These are phyloP conservation scores for Mandrillus leucophaeus DNA, from an alignment of 2,113 vertebrate species.

Conservation along the genomic window DNA sequence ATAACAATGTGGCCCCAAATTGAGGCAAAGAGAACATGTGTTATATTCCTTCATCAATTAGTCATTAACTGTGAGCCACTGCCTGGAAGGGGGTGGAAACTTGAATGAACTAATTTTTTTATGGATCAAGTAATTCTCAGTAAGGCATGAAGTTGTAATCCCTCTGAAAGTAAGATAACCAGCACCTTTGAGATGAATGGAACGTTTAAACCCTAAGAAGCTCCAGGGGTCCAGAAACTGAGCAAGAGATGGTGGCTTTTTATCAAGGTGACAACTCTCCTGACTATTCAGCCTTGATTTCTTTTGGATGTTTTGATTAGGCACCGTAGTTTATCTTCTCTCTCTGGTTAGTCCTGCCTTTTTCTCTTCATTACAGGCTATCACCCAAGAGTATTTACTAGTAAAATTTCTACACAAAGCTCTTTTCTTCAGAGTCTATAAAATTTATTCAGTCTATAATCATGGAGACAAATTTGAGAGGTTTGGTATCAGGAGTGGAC, in stretches of 20 bases:
- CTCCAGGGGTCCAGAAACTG: background rate
- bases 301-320: background rate
- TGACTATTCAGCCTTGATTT: background rate
- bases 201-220: background rate
- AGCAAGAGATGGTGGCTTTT: background rate
- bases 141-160: background rate
- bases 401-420: background rate
- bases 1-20: background rate
- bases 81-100: background rate
- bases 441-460: background rate
- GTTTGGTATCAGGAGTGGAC: background rate
- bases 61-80: background rate
- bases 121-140: background rate
- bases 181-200: background rate
- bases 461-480: background rate
- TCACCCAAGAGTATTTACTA: background rate
- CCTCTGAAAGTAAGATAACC: background rate
- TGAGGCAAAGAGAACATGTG: background rate
- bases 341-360: background rate
- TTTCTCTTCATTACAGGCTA: background rate
- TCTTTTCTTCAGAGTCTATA: background rate
- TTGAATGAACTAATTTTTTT: background rate
- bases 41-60: background rate
- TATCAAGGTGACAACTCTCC: background rate
- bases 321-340: background rate